Conservation (phyloP, 2,888 invertebrate genomes). For the Cryptops parisi region DNA sequence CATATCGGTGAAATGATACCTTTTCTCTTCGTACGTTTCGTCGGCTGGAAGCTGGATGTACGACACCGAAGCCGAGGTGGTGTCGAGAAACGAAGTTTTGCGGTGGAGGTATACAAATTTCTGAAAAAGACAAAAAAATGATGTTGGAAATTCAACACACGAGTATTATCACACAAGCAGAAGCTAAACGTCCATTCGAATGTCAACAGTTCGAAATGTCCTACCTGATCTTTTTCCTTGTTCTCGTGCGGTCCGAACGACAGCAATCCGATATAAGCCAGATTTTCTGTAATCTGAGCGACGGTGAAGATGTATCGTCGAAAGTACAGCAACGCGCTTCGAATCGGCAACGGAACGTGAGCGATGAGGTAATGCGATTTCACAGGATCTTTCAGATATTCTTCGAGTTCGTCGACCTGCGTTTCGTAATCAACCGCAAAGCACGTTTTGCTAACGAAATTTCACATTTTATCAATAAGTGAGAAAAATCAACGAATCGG, state of each 20-base stretch:
- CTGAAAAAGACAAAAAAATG: constrained; percentile 23
- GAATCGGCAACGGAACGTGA: constrained; percentile 39
- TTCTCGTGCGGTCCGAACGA: constrained; percentile 49
- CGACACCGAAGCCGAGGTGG: constrained; percentile 44
- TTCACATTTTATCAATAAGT: too few species aligned
- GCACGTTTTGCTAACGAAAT: too few species aligned
- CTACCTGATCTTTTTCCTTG: constrained; percentile 52
- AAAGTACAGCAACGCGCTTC: constrained; percentile 38
- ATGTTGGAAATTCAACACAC: too few species aligned
- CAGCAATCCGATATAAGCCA: constrained; percentile 51
- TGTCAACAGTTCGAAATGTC: neutral
- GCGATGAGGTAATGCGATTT: constrained; percentile 47
- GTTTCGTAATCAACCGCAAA: neutral
- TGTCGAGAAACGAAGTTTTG: constrained; percentile 46
- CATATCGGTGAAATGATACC: constrained; percentile 40
- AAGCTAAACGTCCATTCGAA: too few species aligned
- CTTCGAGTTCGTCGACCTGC: constrained; percentile 40
- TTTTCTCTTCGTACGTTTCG: constrained; percentile 41
- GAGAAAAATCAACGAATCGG: too few species aligned
- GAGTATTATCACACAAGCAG: too few species aligned
- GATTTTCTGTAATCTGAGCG: constrained; percentile 40
- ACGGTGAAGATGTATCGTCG: constrained; percentile 45
- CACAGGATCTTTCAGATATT: constrained; percentile 49
- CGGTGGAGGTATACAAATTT: constrained; percentile 50
- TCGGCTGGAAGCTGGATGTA: constrained; percentile 44